A percentile compares a stretch with the other conserved stretches of the same genome.
Conservation (phyloP, 2,888 invertebrate species). For the Spisula subtruncata region DNA sequence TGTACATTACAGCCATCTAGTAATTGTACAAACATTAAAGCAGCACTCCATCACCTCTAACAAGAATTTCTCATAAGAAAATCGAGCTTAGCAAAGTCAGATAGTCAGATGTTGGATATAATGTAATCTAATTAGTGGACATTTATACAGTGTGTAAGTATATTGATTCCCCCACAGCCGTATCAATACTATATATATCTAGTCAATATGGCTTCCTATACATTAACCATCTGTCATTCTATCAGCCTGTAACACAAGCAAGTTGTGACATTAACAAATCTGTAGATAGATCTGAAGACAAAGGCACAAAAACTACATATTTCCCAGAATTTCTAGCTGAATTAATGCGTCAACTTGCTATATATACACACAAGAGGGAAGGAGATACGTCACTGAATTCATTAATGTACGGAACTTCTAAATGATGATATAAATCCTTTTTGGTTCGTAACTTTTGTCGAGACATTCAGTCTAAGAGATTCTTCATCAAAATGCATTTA, state of each 20-base stretch:
- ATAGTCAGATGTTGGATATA: neutral
- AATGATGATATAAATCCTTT: neutral
- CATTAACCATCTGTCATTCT: neutral
- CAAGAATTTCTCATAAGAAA: neutral
- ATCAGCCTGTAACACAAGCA: neutral
- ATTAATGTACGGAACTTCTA: neutral
- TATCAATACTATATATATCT: conserved; percentile 3
- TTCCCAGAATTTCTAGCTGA: neutral
- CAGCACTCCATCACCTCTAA: neutral
- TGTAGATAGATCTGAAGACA: neutral
- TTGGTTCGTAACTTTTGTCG: neutral
- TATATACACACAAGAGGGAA: neutral
- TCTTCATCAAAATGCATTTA: too few relatives aligned
- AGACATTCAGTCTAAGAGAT: too few relatives aligned
- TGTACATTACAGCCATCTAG: neutral
- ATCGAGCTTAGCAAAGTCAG: neutral
- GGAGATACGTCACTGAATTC: neutral
- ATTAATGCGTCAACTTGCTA: neutral
- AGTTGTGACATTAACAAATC: neutral
- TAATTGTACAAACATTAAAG: neutral
- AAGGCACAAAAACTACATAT: neutral
- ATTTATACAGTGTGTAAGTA: neutral
- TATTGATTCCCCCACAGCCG: neutral
- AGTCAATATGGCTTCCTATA: neutral
- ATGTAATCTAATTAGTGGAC: neutral